These are phyloP conservation scores for Eupsittula cactorum DNA, from an alignment of 2,113 vertebrate genomes.

Conservation along the genomic window DNA sequence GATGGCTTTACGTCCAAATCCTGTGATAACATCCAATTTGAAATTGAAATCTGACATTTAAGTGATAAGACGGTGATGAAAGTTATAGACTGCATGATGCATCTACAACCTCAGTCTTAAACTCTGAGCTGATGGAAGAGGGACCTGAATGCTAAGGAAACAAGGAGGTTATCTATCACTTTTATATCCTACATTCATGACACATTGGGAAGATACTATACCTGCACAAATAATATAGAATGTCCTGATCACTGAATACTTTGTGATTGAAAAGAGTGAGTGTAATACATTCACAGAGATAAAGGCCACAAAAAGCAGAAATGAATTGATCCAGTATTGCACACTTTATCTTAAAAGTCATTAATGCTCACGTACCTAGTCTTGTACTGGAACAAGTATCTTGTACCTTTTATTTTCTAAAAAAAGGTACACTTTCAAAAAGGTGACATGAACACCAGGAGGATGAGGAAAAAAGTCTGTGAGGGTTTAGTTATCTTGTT, in stretches of 20 bases:
- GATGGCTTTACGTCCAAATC: slow-evolving; percentile 15
- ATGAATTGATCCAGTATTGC: background rate
- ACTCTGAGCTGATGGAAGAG: background rate
- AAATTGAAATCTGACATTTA: slow-evolving; percentile 9
- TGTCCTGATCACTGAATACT: background rate
- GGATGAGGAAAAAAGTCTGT: background rate
- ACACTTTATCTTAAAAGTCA: background rate
- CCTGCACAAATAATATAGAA: slow-evolving; percentile 12
- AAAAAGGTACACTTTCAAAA: background rate
- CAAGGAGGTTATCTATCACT: background rate
- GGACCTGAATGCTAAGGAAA: background rate
- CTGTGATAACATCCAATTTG: background rate
- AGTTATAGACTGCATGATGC: background rate
- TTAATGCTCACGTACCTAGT: background rate
- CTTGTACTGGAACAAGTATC: background rate
- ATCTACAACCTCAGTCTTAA: background rate
- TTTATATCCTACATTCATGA: background rate
- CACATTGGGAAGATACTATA: background rate
- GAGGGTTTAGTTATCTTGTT: background rate
- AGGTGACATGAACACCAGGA: background rate
- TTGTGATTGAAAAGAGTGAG: background rate
- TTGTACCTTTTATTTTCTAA: background rate
- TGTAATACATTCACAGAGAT: background rate
- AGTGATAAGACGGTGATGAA: background rate
- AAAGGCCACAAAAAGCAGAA: background rate